These are phyloP conservation scores for Trematocara zebra DNA, from an alignment of 2,113 vertebrate genomes.

Conservation along the genomic window DNA sequence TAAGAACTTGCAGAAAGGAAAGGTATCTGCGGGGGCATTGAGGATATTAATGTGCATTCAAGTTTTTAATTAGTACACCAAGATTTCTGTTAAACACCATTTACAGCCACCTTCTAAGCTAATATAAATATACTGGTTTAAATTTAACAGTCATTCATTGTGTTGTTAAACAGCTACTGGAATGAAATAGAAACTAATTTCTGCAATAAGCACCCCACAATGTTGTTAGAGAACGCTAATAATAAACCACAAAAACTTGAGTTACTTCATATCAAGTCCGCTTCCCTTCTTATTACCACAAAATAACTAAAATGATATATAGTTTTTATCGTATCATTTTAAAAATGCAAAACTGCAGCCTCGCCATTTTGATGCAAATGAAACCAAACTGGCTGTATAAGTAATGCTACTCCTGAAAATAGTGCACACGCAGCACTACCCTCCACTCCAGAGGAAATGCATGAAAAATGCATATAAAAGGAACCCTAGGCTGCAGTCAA, in stretches of 20 bases:
- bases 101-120: background rate
- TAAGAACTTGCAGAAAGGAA: background rate
- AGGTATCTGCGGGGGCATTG: accelerated
- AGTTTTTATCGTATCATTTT: background rate
- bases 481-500: background rate
- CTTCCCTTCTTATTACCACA: background rate
- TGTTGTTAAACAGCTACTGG: background rate
- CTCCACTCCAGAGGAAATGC: background rate
- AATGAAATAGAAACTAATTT: background rate
- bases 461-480: background rate
- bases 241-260: background rate
- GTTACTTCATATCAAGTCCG: background rate
- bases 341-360: background rate
- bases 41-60: background rate
- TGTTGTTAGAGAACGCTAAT: background rate
- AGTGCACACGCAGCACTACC: background rate
- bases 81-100: background rate
- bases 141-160: background rate
- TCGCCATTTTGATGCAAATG: background rate
- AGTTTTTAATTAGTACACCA: background rate
- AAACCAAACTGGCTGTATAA: background rate
- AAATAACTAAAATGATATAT: background rate
- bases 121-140: background rate
- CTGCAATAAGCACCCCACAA: background rate
- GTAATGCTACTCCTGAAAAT: background rate